phyloP scores from a whole-genome alignment of 2,888 invertebrate species.

The Augochlorella aurata region DNA sequence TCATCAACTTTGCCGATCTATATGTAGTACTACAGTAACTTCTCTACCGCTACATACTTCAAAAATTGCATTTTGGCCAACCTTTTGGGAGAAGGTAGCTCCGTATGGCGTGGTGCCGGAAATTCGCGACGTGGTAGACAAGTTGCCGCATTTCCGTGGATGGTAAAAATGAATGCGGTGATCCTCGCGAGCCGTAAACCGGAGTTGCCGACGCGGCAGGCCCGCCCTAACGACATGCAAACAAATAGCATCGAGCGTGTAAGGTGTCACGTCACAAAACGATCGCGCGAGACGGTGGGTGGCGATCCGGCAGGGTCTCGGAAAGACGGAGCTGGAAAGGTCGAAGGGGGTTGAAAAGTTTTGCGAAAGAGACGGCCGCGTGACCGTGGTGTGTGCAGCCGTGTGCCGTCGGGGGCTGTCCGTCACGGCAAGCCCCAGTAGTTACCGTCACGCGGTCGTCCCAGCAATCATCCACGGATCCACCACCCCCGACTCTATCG shows the following conservation, averaged over 20 bases:
- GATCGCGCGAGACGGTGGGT: conserved; percentile 56
- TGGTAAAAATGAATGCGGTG: conserved; percentile 24
- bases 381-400: conserved; percentile 65
- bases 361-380: conserved; percentile 73
- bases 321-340: conserved; percentile 28
- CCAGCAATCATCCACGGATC: conserved; percentile 75
- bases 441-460: conserved; percentile 80
- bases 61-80: too few relatives aligned
- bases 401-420: conserved; percentile 66
- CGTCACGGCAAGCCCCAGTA: conserved; percentile 77
- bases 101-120: neutral
- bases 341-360: conserved; percentile 44
- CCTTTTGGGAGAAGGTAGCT: too few relatives aligned
- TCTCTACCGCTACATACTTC: too few relatives aligned
- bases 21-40: too few relatives aligned
- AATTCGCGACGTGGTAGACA: neutral
- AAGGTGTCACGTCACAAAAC: conserved; percentile 65
- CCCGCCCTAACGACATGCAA: conserved; percentile 48
- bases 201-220: conserved; percentile 25
- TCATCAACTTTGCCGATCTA: too few relatives aligned
- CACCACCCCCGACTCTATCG: conserved; percentile 62
- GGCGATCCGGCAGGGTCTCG: conserved; percentile 35
- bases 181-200: conserved; percentile 30
- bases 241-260: conserved; percentile 54
- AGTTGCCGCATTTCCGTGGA: neutral